Evolutionary conservation across 2,888 invertebrate species (phyloP).

Genomic region (Drosophila hamatofila): DNA sequence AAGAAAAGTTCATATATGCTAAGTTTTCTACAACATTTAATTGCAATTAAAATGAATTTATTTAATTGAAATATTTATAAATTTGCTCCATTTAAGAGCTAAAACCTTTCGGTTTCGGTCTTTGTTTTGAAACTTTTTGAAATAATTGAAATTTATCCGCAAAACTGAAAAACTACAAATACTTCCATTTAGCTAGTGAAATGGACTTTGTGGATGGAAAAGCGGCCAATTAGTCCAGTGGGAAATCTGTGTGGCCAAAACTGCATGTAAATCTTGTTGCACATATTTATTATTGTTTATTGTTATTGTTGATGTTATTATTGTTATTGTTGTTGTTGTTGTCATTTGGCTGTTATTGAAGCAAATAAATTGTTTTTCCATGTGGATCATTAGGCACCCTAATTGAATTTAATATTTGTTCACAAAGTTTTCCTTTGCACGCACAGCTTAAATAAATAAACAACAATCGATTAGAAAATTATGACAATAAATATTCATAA

Average conservation of each 20-base stretch:
- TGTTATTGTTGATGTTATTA: background rate
- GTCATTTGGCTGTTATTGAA: conserved; percentile 41
- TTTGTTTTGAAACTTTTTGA: background rate
- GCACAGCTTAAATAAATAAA: conserved; percentile 50
- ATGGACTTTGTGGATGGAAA: conserved; percentile 25
- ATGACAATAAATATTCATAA: conserved; percentile 55
- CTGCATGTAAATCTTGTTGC: conserved; percentile 24
- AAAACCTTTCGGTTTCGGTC: background rate
- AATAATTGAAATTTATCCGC: conserved; percentile 34
- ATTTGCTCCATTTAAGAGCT: conserved; percentile 21
- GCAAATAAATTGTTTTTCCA: conserved; percentile 51
- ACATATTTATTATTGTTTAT: conserved; percentile 2
- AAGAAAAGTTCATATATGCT: background rate
- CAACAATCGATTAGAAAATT: conserved; percentile 67
- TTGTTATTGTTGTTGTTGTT: conserved; percentile 16
- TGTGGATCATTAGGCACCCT: conserved; percentile 67
- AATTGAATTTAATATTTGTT: conserved; percentile 70
- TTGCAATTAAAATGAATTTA: conserved; percentile 16
- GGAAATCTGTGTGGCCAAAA: conserved; percentile 47
- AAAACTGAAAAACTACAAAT: conserved; percentile 20
- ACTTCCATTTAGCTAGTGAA: conserved; percentile 9
- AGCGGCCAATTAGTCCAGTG: conserved; percentile 62
- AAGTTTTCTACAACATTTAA: background rate
- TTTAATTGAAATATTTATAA: conserved; percentile 47
- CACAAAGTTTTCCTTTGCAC: conserved; percentile 20